Percentiles rank a stretch among this genome's conserved stretches.
Evolutionary conservation across 2,797 vertebrate species (phyloP).

Genomic region (Holocentrus rufus): DNA sequence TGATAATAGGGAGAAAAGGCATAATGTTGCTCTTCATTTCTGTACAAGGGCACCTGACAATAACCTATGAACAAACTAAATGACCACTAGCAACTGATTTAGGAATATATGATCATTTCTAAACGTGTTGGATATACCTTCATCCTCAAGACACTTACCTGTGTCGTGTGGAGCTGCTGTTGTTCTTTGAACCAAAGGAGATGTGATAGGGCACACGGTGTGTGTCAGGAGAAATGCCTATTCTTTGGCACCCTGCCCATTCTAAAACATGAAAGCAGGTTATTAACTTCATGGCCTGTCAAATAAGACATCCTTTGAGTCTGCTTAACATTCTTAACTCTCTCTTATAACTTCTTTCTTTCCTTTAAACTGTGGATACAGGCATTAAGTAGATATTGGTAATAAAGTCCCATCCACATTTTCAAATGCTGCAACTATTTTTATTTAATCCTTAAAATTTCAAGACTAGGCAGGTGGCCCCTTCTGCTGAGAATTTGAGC

Average conservation of each 20-base stretch:
- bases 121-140: neutral
- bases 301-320: no score
- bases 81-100: no score
- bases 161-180: slow-evolving; percentile 82
- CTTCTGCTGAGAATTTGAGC: neutral
- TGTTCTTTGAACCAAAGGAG: slow-evolving; percentile 90
- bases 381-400: neutral
- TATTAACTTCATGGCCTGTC: neutral
- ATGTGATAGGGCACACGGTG: slow-evolving; percentile 96
- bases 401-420: neutral
- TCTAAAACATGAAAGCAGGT: slow-evolving; percentile 79
- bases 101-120: no score
- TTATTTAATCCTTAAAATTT: neutral
- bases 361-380: neutral
- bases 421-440: neutral
- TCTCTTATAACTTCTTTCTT: no score
- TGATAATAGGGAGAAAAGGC: slow-evolving; percentile 49
- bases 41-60: no score
- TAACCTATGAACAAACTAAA: no score
- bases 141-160: slow-evolving; percentile 78
- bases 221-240: slow-evolving; percentile 92
- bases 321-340: no score
- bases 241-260: slow-evolving; percentile 94
- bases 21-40: no score
- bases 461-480: neutral